Evolutionary conservation across 64 coral and sea anemone species (phyloP).

Genomic region (Montipora sp.): DNA sequence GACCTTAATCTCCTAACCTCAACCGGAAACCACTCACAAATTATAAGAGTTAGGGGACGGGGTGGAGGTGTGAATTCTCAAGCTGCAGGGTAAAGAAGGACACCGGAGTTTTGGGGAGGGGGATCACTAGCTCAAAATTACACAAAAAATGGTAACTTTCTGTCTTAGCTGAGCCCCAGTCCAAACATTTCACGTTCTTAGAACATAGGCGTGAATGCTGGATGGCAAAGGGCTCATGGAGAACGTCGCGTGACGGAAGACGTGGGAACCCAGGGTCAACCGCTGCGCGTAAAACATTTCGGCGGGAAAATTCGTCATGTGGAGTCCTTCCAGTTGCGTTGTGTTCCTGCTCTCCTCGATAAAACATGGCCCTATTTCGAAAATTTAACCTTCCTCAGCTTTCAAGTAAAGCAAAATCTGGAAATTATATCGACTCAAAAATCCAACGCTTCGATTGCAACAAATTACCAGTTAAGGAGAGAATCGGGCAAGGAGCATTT

Average conservation of each 20-base stretch:
- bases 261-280: background rate
- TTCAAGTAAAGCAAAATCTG: too few species aligned
- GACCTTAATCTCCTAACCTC: background rate
- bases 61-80: background rate
- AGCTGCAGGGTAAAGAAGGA: background rate
- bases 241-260: background rate
- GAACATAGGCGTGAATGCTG: background rate
- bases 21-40: background rate
- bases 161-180: background rate
- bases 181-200: background rate
- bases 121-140: background rate
- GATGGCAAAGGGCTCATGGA: background rate
- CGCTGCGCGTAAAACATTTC: too few species aligned
- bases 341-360: too few species aligned
- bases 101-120: background rate
- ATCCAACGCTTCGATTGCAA: slow-evolving; percentile 1
- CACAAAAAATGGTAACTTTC: background rate
- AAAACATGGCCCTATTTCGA: too few species aligned
- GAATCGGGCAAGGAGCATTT: background rate
- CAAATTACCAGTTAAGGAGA: background rate
- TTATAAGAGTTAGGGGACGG: background rate
- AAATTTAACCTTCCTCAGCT: too few species aligned
- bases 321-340: background rate
- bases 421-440: too few species aligned
- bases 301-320: too few species aligned